These are phyloP conservation scores for Camponotus pennsylvanicus DNA, from an alignment of 1,140 invertebrate genomes.

Conservation along the genomic window DNA sequence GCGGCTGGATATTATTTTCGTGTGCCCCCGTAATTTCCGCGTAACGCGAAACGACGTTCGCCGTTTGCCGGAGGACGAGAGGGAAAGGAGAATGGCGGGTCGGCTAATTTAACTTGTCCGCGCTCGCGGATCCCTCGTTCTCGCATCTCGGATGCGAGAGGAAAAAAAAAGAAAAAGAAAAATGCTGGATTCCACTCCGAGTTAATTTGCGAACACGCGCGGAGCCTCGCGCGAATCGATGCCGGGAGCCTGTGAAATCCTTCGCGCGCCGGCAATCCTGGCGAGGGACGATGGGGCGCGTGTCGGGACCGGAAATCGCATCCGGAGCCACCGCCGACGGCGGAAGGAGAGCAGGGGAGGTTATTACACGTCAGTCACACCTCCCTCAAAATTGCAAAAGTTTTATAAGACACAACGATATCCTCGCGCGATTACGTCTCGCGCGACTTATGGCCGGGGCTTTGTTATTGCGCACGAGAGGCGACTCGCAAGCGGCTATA, in stretches of 20 bases:
- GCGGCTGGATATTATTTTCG: slow-evolving; percentile 29
- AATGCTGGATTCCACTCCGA: slow-evolving; percentile 5
- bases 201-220: slow-evolving; percentile 70
- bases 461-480: slow-evolving; percentile 65
- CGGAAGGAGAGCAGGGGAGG: slow-evolving; percentile 36
- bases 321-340: slow-evolving; percentile 56
- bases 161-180: neutral
- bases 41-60: slow-evolving; percentile 1
- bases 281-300: neutral
- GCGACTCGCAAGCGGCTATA: slow-evolving; percentile 37
- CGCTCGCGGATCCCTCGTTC: slow-evolving; percentile 21
- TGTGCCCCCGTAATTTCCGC: slow-evolving; percentile 5
- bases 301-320: slow-evolving; percentile 47
- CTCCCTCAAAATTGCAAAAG: slow-evolving; percentile 78
- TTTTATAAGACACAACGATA: slow-evolving; percentile 76
- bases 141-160: slow-evolving; percentile 17
- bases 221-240: slow-evolving; percentile 56
- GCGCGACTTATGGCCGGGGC: slow-evolving; percentile 67
- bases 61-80: neutral
- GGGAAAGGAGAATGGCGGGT: neutral
- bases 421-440: slow-evolving; percentile 70
- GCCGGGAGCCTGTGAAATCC: slow-evolving; percentile 27
- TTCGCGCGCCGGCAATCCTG: neutral
- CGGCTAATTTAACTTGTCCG: slow-evolving; percentile 70
- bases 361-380: slow-evolving; percentile 80